A percentile compares a stretch with the other conserved stretches of the same genome.
Conservation (phyloP, 2,797 vertebrate genomes). For the Kryptopterus vitreolus region DNA sequence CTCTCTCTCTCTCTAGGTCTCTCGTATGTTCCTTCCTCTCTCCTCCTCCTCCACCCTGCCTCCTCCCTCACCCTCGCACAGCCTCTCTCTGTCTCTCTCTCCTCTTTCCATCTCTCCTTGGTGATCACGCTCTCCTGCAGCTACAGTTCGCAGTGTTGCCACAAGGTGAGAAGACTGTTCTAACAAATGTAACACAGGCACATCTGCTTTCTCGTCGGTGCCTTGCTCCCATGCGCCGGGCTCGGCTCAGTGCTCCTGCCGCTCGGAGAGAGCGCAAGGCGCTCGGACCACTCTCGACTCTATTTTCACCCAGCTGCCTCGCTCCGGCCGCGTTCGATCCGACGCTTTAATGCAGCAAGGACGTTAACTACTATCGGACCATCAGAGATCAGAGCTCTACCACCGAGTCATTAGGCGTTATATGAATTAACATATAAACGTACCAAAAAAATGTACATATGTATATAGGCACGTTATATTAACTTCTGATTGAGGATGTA, state of each 20-base stretch:
- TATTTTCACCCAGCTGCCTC: conserved; percentile 30
- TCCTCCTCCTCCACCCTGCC: no score
- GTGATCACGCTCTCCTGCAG: conserved; percentile 79
- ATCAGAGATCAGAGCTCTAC: conserved; percentile 2
- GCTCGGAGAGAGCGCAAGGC: conserved; percentile 39
- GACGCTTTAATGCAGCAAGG: conserved; percentile 47
- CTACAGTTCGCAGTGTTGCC: conserved; percentile 94
- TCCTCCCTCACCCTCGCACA: conserved; percentile 58
- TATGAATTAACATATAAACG: neutral
- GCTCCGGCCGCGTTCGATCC: conserved; percentile 38
- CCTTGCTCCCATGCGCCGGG: conserved; percentile 61
- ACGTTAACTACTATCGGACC: conserved; percentile 44
- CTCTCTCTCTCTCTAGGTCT: conserved; percentile 57
- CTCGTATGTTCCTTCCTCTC: no score
- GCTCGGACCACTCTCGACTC: conserved; percentile 43
- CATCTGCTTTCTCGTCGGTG: conserved; percentile 59
- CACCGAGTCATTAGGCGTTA: neutral
- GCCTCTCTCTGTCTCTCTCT: no score
- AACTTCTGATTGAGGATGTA: neutral
- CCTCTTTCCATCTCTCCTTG: conserved; percentile 53
- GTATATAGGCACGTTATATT: neutral
- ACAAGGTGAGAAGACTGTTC: conserved; percentile 97
- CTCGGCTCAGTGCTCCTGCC: conserved; percentile 43
- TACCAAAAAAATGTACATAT: neutral
- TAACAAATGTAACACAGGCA: conserved; percentile 78